These are phyloP conservation scores for Pachydiplax longipennis DNA, from an alignment of 2,888 invertebrate species.

Conservation along the genomic window DNA sequence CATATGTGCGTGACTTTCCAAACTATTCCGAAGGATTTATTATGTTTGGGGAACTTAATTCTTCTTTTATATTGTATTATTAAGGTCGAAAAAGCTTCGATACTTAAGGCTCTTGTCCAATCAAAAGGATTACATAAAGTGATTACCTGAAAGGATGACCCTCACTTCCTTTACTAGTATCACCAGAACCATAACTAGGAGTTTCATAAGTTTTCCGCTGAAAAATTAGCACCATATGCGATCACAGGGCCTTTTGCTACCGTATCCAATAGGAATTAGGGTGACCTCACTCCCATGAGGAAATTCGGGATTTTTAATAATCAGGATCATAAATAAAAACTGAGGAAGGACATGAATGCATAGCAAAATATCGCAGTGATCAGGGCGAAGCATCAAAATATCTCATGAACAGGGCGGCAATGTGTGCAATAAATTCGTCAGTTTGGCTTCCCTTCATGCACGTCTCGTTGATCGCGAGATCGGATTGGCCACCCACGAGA, in stretches of 20 bases:
- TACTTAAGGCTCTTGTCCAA: no score
- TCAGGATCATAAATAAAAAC: slow-evolving; percentile 33
- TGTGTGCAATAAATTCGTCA: not conserved
- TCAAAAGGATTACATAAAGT: no score
- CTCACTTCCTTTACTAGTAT: no score
- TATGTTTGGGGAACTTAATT: no score
- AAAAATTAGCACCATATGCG: slow-evolving; percentile 53
- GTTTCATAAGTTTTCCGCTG: slow-evolving; percentile 51
- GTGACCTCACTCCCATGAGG: slow-evolving; percentile 12
- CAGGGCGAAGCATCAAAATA: not conserved
- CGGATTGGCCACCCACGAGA: slow-evolving; percentile 40
- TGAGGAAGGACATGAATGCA: slow-evolving; percentile 46
- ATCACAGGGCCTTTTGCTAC: slow-evolving; percentile 6
- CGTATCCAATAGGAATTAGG: not conserved
- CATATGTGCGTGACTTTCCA: no score
- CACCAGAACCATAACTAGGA: no score
- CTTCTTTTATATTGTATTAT: no score
- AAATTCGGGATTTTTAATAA: not conserved
- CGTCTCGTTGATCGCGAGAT: slow-evolving; percentile 48
- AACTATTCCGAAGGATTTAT: no score
- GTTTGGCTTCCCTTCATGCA: not conserved
- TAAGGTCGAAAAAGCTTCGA: no score
- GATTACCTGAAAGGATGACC: no score
- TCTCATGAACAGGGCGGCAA: no score
- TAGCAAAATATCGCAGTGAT: not conserved